Evolutionary conservation across 1,140 invertebrate genomes (phyloP), one percentile per base, ranked within the genome.

Genomic region (Tribolium castaneum): DNA sequence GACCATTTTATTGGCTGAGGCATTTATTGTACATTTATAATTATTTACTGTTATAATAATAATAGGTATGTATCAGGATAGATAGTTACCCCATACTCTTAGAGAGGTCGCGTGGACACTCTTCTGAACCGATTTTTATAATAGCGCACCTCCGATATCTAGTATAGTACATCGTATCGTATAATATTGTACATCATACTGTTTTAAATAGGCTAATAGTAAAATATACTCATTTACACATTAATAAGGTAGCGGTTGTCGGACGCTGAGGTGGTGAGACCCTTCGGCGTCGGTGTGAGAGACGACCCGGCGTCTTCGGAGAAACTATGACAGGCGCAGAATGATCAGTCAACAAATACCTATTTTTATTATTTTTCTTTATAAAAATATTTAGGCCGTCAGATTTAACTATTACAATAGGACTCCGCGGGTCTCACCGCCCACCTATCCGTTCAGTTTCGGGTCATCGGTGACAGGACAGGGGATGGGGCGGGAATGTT

Each of bases 371-470:
- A 25, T 25, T 52, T 12, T 74, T 75, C 81, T 76, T 82, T 84
- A 84, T 80, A 84, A 84, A 84, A 84, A 84, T 84, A 84, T 84
- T 84, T 84, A 84, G 83, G 83, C 83, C 83, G 83, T 78, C 82
- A 80, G 80, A 74, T 78, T 79, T 74, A 74, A 74, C 30, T 35
- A 66, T 34, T 35, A 16, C 12, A 35, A 34, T 12, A 12, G 5
- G 3, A 19, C 14, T 66, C 70, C 79, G 71, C 49, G 12, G 59
- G 10, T 66, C 59, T 39, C 10, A 16, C 30, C n/a, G 30, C 25
- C 10, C 22, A 14, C 4, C 54, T 4, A 1, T 22, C 54, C 54
- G 16, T 25, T 25, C 12, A 34, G 25, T 70, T 78, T 75, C 56
- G 81, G 75, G 77, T 78, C 75, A 77, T 50, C 35, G 75, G 75